Evolutionary conservation across 2,113 vertebrate genomes (phyloP), one percentile per base, ranked within the genome.

Genomic region (Thinocorus orbignyianus): DNA sequence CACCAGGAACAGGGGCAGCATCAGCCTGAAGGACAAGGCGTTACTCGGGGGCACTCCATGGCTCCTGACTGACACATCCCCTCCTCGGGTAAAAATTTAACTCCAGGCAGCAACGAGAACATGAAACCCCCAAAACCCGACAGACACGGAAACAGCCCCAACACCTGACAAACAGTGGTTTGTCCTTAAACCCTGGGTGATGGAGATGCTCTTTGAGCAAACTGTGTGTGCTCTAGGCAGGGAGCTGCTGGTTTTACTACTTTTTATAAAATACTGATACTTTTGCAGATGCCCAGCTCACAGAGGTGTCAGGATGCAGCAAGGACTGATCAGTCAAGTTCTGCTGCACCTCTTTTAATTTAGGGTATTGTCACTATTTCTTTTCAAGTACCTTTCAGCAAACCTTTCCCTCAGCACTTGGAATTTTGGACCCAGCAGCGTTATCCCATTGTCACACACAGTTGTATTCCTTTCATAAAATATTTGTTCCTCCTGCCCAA

Each of bases 391-490:
- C 15, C 31, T 58, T 57, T 64, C 60, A 81, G 81, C 58, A 86
- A 33, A 33, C 20, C 14, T 77, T 51, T 46, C 48, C 62, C 76
- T 26, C 44, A 30, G 46, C 22, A 37, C 41, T 18, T 0, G 1
- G 31, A 22, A 52, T 41, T 58, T 33, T 64, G 42, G 41, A n/a
- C 33, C 6, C 26, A 39, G 37, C 41, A 70, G 39, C 25, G 2
- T 2, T 2, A 48, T 60, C 26, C 10, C 62, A 69, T 26, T 28
- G 61, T 37, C 54, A 48, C 24, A 22, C 0, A 0, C 3, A 5
- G 17, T 69, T 73, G 23, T 49, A 3, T 54, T 54, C 51, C 71
- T 52, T 18, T 13, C 20, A 20, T 65, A 11, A 86, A 80, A 26
- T 30, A 68, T 39, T 65, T 90, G 33, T 13, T 90, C 55, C 44